phyloP scores from a whole-genome alignment of 2,888 invertebrate species.

The Stegana nigrithorax region DNA sequence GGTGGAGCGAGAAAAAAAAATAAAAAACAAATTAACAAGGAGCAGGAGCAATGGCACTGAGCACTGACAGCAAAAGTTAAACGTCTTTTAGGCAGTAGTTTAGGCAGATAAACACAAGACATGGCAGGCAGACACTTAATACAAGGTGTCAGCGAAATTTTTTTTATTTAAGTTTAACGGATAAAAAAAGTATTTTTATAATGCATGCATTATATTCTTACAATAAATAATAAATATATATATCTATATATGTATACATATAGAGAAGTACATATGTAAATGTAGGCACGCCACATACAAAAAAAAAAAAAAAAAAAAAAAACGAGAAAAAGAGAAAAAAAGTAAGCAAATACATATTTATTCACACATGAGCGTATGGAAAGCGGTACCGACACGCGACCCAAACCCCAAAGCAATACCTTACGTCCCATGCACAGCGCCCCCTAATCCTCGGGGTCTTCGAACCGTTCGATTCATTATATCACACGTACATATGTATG shows the following conservation, averaged over 20 bases:
- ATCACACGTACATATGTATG: too few relatives aligned
- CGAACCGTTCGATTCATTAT: too few relatives aligned
- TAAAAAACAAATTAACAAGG: too few relatives aligned
- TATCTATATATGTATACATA: constrained; percentile 34
- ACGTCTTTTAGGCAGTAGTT: constrained; percentile 2
- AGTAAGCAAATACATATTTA: constrained; percentile 19
- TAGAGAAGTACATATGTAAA: constrained; percentile 52
- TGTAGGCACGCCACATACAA: constrained; percentile 42
- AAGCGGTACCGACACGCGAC: constrained; percentile 10
- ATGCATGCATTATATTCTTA: constrained; percentile 67
- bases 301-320: constrained; percentile 22
- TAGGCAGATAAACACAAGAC: constrained; percentile 4
- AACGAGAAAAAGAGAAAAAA: constrained; percentile 6
- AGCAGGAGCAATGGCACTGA: neutral
- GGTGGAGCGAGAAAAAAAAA: too few relatives aligned
- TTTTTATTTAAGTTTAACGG: constrained; percentile 55
- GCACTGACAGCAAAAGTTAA: neutral
- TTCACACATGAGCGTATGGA: constrained; percentile 25
- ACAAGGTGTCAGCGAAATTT: constrained; percentile 40
- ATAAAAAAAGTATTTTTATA: constrained; percentile 63
- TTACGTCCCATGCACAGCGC: constrained; percentile 1
- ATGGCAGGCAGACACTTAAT: constrained; percentile 35
- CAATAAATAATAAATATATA: constrained; percentile 46
- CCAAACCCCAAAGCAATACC: constrained; percentile 9
- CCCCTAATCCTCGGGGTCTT: too few relatives aligned